phyloP scores from a whole-genome alignment of 2,113 vertebrate species.

The Thalassarche chlororhynchos region DNA sequence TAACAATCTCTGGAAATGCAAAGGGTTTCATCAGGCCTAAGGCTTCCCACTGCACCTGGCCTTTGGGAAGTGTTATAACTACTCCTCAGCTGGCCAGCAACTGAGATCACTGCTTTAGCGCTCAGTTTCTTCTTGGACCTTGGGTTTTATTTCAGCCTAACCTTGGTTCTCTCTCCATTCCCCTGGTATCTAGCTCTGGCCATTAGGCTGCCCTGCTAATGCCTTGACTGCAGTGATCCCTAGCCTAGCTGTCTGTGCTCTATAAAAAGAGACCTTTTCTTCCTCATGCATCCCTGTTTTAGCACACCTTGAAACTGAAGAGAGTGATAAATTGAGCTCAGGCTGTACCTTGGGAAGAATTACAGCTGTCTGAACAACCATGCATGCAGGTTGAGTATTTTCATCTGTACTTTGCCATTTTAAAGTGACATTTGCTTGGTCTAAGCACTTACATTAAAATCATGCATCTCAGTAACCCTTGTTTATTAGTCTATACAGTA shows the following conservation, averaged over 20 bases:
- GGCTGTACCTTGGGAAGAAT: slow-evolving; percentile 19
- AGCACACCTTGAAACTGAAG: background rate
- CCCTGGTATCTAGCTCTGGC: background rate
- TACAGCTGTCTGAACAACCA: slow-evolving; percentile 13
- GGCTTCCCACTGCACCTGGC: background rate
- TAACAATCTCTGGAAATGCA: background rate
- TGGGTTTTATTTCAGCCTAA: background rate
- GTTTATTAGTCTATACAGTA: background rate
- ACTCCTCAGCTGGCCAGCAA: background rate
- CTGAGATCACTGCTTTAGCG: background rate
- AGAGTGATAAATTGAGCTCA: slow-evolving; percentile 7
- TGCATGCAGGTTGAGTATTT: background rate
- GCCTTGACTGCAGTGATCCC: background rate
- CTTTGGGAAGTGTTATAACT: background rate
- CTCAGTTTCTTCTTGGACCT: background rate
- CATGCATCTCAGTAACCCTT: background rate
- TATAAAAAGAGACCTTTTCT: background rate
- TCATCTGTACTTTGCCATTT: background rate
- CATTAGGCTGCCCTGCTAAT: background rate
- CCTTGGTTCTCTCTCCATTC: background rate
- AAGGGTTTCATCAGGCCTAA: background rate
- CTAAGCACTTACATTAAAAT: background rate
- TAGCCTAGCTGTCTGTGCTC: background rate
- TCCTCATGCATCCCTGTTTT: background rate
- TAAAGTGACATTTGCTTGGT: background rate